Conservation (phyloP, 2,113 vertebrate species). For the Indri indri region DNA sequence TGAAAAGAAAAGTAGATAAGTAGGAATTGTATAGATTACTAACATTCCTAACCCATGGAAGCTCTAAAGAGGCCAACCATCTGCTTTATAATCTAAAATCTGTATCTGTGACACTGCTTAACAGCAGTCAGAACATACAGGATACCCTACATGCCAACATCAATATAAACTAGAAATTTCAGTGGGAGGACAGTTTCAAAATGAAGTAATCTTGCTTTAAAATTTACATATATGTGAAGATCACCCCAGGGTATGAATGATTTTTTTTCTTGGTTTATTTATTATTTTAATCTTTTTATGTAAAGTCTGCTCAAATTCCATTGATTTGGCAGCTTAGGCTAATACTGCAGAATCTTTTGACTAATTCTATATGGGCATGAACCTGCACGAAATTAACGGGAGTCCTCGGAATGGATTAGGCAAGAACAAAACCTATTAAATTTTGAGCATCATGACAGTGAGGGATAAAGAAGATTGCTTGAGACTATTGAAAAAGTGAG, state of each 20-base stretch:
- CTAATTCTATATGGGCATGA: not conserved
- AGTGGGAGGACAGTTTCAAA: not conserved
- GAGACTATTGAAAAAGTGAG: constrained; percentile 1
- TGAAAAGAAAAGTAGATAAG: not conserved
- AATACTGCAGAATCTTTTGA: not conserved
- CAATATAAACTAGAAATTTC: not conserved
- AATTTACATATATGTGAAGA: not conserved
- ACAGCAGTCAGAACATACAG: not conserved
- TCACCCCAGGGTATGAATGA: not conserved
- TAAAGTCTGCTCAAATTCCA: not conserved
- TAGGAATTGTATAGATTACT: not conserved
- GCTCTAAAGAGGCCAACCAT: not conserved
- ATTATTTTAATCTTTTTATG: not conserved
- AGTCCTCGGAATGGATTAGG: constrained; percentile 1
- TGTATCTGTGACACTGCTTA: not conserved
- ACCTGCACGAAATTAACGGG: not conserved
- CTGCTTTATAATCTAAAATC: not conserved
- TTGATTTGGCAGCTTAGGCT: not conserved
- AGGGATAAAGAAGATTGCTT: constrained; percentile 14
- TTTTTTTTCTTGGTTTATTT: not conserved
- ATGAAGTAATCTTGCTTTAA: not conserved
- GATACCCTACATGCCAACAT: rapidly evolving
- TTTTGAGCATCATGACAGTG: not conserved
- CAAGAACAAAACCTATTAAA: constrained; percentile 38
- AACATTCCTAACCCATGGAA: not conserved